These are phyloP conservation scores for Chiroxiphia lanceolata DNA, from an alignment of 2,797 vertebrate species.

Conservation along the genomic window DNA sequence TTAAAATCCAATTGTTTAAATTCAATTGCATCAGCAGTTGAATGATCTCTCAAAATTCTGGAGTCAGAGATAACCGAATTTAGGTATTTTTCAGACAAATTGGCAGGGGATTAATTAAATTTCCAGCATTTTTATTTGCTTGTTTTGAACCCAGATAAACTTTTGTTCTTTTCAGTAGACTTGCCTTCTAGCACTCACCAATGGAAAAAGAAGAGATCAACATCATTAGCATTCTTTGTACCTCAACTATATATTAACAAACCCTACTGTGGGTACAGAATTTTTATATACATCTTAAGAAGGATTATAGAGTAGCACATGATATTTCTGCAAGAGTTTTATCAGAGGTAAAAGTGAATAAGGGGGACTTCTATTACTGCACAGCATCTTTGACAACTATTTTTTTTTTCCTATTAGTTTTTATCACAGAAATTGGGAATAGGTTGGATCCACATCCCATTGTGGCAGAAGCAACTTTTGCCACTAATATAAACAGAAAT, in stretches of 20 bases:
- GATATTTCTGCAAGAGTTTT: background rate
- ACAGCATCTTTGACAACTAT: background rate
- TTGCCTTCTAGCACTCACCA: conserved; percentile 22
- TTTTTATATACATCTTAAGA: conserved; percentile 3
- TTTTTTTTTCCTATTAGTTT: background rate
- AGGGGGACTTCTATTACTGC: background rate
- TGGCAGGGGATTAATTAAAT: conserved; percentile 52
- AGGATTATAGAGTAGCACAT: background rate
- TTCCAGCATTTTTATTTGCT: conserved; percentile 35
- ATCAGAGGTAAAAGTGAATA: background rate
- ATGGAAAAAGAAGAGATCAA: conserved; percentile 16
- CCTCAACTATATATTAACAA: conserved; percentile 37
- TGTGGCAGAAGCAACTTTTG: background rate
- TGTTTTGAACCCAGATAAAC: conserved; percentile 54
- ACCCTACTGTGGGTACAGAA: background rate
- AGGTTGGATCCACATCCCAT: background rate
- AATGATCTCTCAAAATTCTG: conserved; percentile 17
- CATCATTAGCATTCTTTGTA: conserved; percentile 39
- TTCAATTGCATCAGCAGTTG: conserved; percentile 28
- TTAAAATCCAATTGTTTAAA: conserved; percentile 45
- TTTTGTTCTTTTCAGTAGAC: conserved; percentile 47
- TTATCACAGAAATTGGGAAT: background rate
- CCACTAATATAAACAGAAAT: background rate
- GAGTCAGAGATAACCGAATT: conserved; percentile 30
- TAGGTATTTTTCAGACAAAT: conserved; percentile 21